These are phyloP conservation scores for Hemicrepidius hirtus DNA, from an alignment of 2,888 invertebrate genomes.

Conservation along the genomic window DNA sequence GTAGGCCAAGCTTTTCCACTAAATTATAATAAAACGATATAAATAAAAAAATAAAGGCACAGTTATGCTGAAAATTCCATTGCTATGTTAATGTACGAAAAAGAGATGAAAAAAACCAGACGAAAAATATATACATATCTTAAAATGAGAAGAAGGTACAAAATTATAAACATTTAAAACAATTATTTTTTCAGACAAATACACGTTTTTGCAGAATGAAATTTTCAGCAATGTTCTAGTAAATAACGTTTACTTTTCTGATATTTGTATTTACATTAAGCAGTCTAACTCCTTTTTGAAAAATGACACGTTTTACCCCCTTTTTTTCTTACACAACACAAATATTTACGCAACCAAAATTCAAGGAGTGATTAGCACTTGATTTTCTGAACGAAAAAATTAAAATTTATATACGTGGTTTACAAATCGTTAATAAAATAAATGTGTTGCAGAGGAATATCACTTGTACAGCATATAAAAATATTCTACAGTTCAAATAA, in stretches of 20 bases:
- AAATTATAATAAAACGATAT: slow-evolving; percentile 52
- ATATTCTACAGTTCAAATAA: slow-evolving; percentile 56
- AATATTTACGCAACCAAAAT: slow-evolving; percentile 6
- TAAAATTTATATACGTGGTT: neutral
- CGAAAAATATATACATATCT: slow-evolving; percentile 26
- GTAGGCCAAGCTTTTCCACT: slow-evolving; percentile 56
- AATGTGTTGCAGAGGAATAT: slow-evolving; percentile 57
- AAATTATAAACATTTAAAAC: slow-evolving; percentile 13
- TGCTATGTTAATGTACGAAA: neutral
- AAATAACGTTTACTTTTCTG: slow-evolving; percentile 52
- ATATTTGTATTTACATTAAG: slow-evolving; percentile 56
- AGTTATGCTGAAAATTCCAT: slow-evolving; percentile 58
- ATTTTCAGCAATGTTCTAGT: slow-evolving; percentile 56
- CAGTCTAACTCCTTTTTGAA: slow-evolving; percentile 61
- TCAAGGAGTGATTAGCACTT: neutral
- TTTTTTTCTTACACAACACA: slow-evolving; percentile 20
- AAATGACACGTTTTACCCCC: slow-evolving; percentile 2
- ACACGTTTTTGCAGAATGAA: slow-evolving; percentile 47
- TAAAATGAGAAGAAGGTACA: slow-evolving; percentile 15
- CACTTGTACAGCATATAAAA: slow-evolving; percentile 51
- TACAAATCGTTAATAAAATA: slow-evolving; percentile 45
- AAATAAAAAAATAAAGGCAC: slow-evolving; percentile 60
- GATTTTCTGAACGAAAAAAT: neutral
- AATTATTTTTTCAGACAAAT: neutral
- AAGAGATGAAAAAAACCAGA: neutral